Evolutionary conservation across 1,140 invertebrate genomes (phyloP).

Genomic region (Amyelois transitella): DNA sequence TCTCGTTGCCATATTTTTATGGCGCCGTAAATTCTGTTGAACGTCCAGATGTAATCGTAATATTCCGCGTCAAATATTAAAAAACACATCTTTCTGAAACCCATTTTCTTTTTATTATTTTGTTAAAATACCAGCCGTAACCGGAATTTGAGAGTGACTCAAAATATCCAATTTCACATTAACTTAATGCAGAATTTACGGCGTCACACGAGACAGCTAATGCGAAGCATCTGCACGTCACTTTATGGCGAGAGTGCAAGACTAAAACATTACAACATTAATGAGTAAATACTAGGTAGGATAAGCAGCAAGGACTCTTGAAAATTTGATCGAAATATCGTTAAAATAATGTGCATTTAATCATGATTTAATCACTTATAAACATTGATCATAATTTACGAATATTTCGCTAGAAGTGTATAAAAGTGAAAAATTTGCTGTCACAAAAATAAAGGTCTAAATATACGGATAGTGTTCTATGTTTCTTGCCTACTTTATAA

Average conservation of each 20-base stretch:
- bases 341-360: too few species aligned
- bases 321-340: too few species aligned
- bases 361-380: too few species aligned
- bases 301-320: background rate
- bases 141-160: background rate
- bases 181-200: conserved; percentile 4
- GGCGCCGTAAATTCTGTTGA: background rate
- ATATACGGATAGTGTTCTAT: too few species aligned
- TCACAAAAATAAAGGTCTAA: too few species aligned
- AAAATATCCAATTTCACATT: background rate
- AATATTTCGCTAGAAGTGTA: too few species aligned
- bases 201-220: conserved; percentile 5
- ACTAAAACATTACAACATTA: conserved; percentile 16
- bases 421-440: too few species aligned
- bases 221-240: conserved; percentile 4
- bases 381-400: too few species aligned
- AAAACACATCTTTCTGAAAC: background rate
- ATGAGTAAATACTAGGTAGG: background rate
- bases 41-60: background rate
- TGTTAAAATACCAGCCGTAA: background rate
- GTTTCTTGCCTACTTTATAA: too few species aligned
- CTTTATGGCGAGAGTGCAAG: conserved; percentile 24
- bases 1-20: background rate
- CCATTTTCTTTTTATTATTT: background rate
- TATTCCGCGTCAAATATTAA: background rate